phyloP scores from a whole-genome alignment of 2,113 vertebrate genomes.

The Gallinago undulata region DNA sequence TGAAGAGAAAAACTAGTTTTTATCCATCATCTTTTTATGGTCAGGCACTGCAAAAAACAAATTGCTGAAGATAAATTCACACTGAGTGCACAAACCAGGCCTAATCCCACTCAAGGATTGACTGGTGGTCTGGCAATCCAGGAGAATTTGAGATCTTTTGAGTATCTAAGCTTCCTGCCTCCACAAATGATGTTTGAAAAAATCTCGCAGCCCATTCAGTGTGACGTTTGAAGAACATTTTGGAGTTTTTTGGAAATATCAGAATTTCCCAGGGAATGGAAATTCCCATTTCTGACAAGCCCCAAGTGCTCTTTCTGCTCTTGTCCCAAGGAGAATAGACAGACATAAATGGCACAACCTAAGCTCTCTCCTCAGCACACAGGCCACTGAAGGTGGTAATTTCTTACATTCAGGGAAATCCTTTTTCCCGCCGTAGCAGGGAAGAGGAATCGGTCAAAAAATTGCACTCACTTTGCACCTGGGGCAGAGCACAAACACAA shows the following conservation, averaged over 20 bases:
- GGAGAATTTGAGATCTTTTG: not conserved
- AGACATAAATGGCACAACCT: not conserved
- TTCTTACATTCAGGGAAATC: not conserved
- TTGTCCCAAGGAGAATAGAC: not conserved
- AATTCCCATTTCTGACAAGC: not conserved
- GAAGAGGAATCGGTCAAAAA: not conserved
- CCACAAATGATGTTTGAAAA: not conserved
- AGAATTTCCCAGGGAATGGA: not conserved
- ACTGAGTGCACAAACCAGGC: not conserved
- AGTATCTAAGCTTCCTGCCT: not conserved
- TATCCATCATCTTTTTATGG: fast-evolving
- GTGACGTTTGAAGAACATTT: not conserved
- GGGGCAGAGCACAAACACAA: not conserved
- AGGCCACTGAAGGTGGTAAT: not conserved
- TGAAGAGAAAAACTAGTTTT: not conserved
- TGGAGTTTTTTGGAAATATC: not conserved
- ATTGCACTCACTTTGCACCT: not conserved
- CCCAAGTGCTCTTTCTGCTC: not conserved
- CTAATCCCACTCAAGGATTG: not conserved
- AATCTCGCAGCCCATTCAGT: not conserved
- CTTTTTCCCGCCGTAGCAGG: not conserved
- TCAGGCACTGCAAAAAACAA: not conserved
- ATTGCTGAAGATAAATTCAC: not conserved
- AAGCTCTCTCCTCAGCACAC: fast-evolving
- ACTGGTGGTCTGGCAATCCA: not conserved